Base-by-base conservation (phyloP, 1,140 invertebrate species). In the Cotesia vestalis region DNA sequence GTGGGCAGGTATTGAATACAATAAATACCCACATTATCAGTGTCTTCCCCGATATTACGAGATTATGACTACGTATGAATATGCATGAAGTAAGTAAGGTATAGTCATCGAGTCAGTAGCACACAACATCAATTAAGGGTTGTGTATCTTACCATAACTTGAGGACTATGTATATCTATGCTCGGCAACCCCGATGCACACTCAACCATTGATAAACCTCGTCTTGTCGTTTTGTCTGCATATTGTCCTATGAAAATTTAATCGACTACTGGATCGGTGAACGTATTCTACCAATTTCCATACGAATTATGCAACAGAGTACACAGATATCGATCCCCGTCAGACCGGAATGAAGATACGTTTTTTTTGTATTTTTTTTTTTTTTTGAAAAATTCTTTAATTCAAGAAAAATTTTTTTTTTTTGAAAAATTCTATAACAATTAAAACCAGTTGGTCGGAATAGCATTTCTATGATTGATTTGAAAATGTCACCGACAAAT, bases 401-500 rank as follows among this genome's bases (percentile, higher is more conserved):
- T n/a, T n/a, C n/a, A n/a, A n/a, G n/a, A n/a, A n/a, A n/a, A n/a
- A n/a, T 17, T 17, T 17, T 17, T 17, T 27, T 27, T 27, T 8
- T 11, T 8, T 12, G 5, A 55, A 66, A 66, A 52, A 52, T 63
- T 63, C 52, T 61, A 62, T 51, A 46, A 60, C 59, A 70, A 70
- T 71, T 55, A 52, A 63, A 71, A 69, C 38, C 12, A 67, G 66
- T 53, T 14, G 53, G 14, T n/a, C 11, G 55, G 14, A 52, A 55
- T 71, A 51, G 34, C 3, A 64, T 55, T 71, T 52, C 60, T 36
- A 27, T 71, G 69, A 71, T 71, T 71, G 69, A 71, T 71, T 63
- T 64, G 69, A 38, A 61, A 71, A 61, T 55, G 69, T 71, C 69
- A 61, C 40, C 59, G 34, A 71, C 69, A 71, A 71, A 71, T 71